Evolutionary conservation across 2,888 invertebrate genomes (phyloP).

Genomic region (Sinodicranocentrus sp.): DNA sequence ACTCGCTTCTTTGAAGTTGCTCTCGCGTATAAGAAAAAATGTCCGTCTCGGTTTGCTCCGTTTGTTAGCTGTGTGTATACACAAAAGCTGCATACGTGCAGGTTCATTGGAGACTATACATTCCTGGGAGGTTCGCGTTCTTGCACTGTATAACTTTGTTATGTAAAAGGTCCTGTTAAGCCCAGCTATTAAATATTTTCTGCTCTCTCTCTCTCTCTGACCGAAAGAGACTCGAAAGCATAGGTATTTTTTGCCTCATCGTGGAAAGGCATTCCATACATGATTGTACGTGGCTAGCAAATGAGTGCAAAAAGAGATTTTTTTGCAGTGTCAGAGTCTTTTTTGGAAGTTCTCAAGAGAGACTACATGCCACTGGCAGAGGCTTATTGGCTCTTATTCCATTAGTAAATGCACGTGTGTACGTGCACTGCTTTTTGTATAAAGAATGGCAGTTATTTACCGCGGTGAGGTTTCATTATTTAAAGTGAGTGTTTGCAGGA

Average conservation of each 20-base stretch:
- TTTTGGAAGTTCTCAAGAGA: conserved; percentile 3
- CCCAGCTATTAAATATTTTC: conserved; percentile 15
- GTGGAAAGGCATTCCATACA: neutral
- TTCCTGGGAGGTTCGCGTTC: neutral
- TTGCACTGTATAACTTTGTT: neutral
- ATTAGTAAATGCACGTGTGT: too few relatives aligned
- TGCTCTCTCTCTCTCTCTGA: neutral
- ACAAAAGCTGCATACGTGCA: neutral
- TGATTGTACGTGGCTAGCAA: conserved; percentile 20
- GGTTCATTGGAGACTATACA: neutral
- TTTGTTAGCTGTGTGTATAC: too few relatives aligned
- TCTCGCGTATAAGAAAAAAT: too few relatives aligned
- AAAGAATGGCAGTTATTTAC: too few relatives aligned
- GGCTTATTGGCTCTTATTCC: too few relatives aligned
- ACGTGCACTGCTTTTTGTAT: too few relatives aligned
- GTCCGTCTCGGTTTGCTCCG: neutral
- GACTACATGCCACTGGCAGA: neutral
- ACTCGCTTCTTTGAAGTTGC: too few relatives aligned
- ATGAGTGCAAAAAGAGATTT: neutral
- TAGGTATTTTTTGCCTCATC: neutral
- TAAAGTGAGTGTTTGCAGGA: neutral
- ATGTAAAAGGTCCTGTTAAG: neutral
- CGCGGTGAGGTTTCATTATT: too few relatives aligned
- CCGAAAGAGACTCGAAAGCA: neutral
- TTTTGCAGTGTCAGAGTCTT: neutral